Conservation (phyloP, 2,113 vertebrate genomes). For the Zosterops pallidus region DNA sequence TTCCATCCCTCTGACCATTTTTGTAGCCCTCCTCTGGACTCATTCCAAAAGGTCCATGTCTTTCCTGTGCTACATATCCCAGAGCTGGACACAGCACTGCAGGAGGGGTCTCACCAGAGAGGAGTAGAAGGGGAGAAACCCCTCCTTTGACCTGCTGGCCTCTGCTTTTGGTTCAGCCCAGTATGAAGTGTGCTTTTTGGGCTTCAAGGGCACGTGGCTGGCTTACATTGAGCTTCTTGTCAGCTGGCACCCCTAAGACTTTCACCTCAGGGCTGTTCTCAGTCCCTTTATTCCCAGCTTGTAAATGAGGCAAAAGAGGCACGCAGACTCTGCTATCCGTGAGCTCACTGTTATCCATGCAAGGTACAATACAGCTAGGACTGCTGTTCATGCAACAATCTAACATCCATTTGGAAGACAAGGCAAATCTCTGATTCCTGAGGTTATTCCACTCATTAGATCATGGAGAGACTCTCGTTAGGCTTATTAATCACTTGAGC, state of each 20-base stretch:
- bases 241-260: background rate
- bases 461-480: background rate
- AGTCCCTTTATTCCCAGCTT: background rate
- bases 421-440: background rate
- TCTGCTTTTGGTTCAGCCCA: background rate
- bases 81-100: background rate
- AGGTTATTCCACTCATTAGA: background rate
- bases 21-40: background rate
- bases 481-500: background rate
- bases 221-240: background rate
- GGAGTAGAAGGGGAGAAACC: background rate
- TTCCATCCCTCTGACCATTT: background rate
- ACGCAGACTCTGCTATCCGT: background rate
- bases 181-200: background rate
- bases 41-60: background rate
- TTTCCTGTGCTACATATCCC: background rate
- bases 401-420: background rate
- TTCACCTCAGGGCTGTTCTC: accelerated
- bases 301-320: background rate
- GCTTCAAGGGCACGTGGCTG: accelerated
- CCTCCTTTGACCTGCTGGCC: accelerated
- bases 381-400: background rate
- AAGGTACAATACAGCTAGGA: background rate
- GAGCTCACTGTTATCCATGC: background rate
- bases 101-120: background rate